Percentiles rank a stretch among this genome's conserved stretches.
These are phyloP conservation scores for Steinernema feltiae DNA, from an alignment of 1,140 invertebrate genomes.

Conservation along the genomic window DNA sequence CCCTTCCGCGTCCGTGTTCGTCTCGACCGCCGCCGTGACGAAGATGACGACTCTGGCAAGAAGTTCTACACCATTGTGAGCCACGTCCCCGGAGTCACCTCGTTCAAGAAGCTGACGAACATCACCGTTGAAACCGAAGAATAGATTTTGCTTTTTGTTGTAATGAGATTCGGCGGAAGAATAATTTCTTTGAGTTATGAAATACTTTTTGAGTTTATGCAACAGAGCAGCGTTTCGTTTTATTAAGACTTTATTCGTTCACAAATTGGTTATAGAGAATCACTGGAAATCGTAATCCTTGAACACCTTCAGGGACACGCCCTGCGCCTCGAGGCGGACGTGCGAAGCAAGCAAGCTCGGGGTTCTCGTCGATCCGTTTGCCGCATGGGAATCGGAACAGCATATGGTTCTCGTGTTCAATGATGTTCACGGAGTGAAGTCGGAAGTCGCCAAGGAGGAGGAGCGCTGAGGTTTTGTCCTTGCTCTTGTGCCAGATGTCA, in stretches of 20 bases:
- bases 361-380: slow-evolving; percentile 24
- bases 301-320: not conserved
- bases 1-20: slow-evolving; percentile 64
- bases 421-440: slow-evolving; percentile 27
- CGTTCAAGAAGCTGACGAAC: slow-evolving; percentile 71
- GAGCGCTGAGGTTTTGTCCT: not conserved
- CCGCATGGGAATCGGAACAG: slow-evolving; percentile 32
- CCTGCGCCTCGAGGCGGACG: not conserved
- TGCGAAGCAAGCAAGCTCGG: not conserved
- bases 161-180: no score
- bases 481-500: slow-evolving; percentile 29
- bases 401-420: slow-evolving; percentile 18
- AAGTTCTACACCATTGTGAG: slow-evolving; percentile 96
- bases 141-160: slow-evolving; percentile 35
- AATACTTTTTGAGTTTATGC: no score
- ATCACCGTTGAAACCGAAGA: slow-evolving; percentile 55
- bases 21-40: slow-evolving; percentile 86
- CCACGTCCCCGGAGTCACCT: slow-evolving; percentile 80
- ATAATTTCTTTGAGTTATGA: no score
- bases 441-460: slow-evolving; percentile 20
- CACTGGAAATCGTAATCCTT: slow-evolving; percentile 9
- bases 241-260: no score
- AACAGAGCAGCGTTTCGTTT: no score
- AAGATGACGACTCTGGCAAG: slow-evolving; percentile 95
- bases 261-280: no score